These are phyloP conservation scores for Frankliniella fusca DNA, from an alignment of 2,888 invertebrate genomes.

Conservation along the genomic window DNA sequence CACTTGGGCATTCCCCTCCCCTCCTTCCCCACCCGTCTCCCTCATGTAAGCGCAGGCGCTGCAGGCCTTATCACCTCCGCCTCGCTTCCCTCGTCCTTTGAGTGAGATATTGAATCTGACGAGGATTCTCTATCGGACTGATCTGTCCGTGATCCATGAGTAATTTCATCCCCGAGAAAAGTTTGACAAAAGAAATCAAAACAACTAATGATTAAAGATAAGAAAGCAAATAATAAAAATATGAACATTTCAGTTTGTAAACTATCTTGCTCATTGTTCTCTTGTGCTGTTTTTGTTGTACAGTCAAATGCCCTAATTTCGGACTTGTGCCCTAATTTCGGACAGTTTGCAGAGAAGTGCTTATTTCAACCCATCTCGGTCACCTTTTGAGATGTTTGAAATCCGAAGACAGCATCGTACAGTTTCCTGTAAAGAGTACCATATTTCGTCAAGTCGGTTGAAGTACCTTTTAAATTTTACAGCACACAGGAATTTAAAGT, in stretches of 20 bases:
- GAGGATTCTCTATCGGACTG: not conserved
- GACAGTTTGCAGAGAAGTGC: too few species aligned
- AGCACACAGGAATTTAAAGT: too few species aligned
- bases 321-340: too few species aligned
- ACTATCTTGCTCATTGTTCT: not conserved
- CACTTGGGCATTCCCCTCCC: not conserved
- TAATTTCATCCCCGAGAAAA: not conserved
- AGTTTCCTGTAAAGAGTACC: too few species aligned
- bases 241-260: too few species aligned
- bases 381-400: too few species aligned
- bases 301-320: too few species aligned
- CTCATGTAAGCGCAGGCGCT: not conserved
- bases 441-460: too few species aligned
- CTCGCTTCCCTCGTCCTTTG: not conserved
- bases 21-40: not conserved
- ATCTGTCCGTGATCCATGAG: not conserved
- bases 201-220: not conserved
- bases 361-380: too few species aligned
- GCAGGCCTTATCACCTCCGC: not conserved
- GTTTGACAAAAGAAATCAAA: not conserved
- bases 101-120: not conserved
- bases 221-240: not conserved
- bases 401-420: too few species aligned
- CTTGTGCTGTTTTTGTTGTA: not conserved
- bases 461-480: too few species aligned